Evolutionary conservation across 30 jellyfish, hydroid and myxozoan species (phyloP), one percentile per base, ranked within the genome.

Genomic region (Aurelia sp.): DNA sequence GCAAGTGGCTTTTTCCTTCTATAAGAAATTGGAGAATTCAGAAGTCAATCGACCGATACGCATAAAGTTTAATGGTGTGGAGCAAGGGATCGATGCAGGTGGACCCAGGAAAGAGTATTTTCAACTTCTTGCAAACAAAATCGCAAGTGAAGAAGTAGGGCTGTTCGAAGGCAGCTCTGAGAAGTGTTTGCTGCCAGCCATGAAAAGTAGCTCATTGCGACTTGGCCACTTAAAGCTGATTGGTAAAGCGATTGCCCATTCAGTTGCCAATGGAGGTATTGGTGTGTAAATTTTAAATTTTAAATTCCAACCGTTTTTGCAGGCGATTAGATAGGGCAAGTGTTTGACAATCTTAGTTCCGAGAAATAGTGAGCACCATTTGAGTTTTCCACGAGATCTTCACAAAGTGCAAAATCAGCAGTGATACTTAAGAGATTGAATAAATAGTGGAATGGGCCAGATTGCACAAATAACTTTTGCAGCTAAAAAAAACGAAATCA

Each of bases 151-250:
- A 17, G 68, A 59, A 59, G 33, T 21, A 7, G 68, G 68, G 13
- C 33, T 59, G 22, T 59, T 59, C 33, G 68, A 59, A 12, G 68
- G 68, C 31, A 59, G 33, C 33, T 41, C 52, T 41, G 24, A 59
- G 13, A 59, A 59, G 4, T n/a, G 31, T 21, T 59, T 59, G 68
- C 68, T 59, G 68, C 68, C 68, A 17, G 7, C 33, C 21, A 59
- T 59, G 68, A 17, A n/a, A 21, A 59, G 68, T 21, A 59, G 68
- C 68, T 59, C 31, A n/a, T 59, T 59, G 68, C 68, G 68, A 21
- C 33, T 59, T 17, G 68, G 68, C 10, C 68, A 59, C 13, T 59
- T 59, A 17, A 59, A n/a, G 68, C 4, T 59, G 8, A 21, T 59
- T 59, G 68, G 68, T 21, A 59, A 59, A 21, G 33, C 33, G 0